Base-by-base conservation (phyloP, 2,888 invertebrate genomes). In the Darwinula stevensoni region DNA sequence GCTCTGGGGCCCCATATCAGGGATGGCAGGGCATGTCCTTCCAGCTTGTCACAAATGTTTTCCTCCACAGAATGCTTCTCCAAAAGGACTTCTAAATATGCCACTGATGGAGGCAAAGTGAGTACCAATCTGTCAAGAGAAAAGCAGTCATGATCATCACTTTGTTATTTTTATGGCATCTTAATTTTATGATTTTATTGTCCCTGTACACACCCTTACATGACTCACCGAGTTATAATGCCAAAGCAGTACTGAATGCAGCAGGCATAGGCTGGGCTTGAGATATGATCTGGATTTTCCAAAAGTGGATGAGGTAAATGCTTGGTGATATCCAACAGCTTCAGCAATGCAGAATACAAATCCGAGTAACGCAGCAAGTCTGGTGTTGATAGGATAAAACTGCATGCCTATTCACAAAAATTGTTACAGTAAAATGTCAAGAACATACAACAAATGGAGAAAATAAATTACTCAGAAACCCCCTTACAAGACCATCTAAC, bases 161-260 rank as follows among this genome's bases (percentile, higher is more conserved):
- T n/a, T n/a, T n/a, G n/a, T n/a, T n/a, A n/a, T n/a, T n/a, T n/a
- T n/a, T n/a, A n/a, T n/a, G n/a, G n/a, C n/a, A n/a, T n/a, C n/a
- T n/a, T n/a, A n/a, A n/a, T n/a, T n/a, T n/a, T n/a, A n/a, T n/a
- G n/a, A n/a, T n/a, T n/a, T n/a, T n/a, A n/a, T n/a, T n/a, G n/a
- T n/a, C n/a, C n/a, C n/a, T n/a, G n/a, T n/a, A n/a, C n/a, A n/a
- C n/a, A n/a, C n/a, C n/a, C n/a, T n/a, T n/a, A n/a, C n/a, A n/a
- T n/a, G n/a, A n/a, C n/a, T n/a, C n/a, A n/a, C n/a, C n/a, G n/a
- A n/a, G n/a, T n/a, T n/a, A n/a, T n/a, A 33, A 75, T 67, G 35
- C 69, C 70, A 50, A 80, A 82, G 48, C 82, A 80, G 53, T 84
- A 86, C 44, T 86, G 80, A 34, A 78, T 69, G 1, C 78, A 73